Percentiles rank a stretch among this genome's conserved stretches.
These are phyloP conservation scores for Eledona agricola DNA, from an alignment of 2,888 invertebrate genomes.

Conservation along the genomic window DNA sequence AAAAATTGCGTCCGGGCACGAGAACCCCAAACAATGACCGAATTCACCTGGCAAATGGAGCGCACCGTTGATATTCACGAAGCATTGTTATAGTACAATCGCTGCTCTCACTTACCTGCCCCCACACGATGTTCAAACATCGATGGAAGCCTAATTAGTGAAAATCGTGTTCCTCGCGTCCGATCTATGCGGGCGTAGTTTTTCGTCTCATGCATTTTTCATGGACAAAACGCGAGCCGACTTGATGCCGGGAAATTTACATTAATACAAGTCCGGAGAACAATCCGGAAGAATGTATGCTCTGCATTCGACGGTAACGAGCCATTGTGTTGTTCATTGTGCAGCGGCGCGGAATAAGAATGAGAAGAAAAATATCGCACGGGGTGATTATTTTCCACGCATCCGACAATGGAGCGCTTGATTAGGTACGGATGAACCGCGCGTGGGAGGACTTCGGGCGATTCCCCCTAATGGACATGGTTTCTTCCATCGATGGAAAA, in stretches of 20 bases:
- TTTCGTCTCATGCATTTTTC: constrained; percentile 30
- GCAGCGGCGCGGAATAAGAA: constrained; percentile 29
- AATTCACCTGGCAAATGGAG: background rate
- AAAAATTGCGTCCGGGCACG: too few relatives aligned
- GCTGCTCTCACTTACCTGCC: constrained; percentile 1
- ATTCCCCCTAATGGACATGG: too few relatives aligned
- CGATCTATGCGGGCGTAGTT: constrained; percentile 15
- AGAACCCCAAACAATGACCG: background rate
- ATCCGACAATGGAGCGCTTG: constrained; percentile 21
- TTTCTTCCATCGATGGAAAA: too few relatives aligned
- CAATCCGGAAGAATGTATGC: constrained; percentile 31
- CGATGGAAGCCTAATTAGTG: constrained; percentile 15
- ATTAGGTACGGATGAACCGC: constrained; percentile 12
- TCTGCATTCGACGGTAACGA: constrained; percentile 33
- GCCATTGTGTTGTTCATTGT: constrained; percentile 34
- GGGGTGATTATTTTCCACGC: constrained; percentile 24
- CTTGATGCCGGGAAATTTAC: constrained; percentile 25
- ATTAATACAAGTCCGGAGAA: constrained; percentile 31
- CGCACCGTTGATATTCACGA: constrained; percentile 2
- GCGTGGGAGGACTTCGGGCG: too few relatives aligned
- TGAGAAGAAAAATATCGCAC: constrained; percentile 17
- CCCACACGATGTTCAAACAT: constrained; percentile 10
- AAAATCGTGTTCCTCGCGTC: constrained; percentile 3
- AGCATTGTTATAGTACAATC: constrained; percentile 4
- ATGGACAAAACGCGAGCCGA: constrained; percentile 6